Base-by-base conservation (phyloP, 2,888 invertebrate genomes). In the Nudaria mundana region DNA sequence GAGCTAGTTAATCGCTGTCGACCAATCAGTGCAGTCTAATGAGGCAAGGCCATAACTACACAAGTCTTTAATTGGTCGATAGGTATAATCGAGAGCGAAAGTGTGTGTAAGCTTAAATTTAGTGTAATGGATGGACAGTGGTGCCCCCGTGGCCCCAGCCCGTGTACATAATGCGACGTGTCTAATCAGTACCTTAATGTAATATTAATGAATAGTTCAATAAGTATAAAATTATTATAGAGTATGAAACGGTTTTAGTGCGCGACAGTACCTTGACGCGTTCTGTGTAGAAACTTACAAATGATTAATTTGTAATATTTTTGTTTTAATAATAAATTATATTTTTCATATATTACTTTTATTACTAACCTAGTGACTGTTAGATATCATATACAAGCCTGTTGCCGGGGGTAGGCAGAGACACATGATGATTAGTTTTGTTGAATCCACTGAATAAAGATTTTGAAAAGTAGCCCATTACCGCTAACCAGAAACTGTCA, bases 241-340 rank as follows among this genome's bases (percentile, higher is more conserved):
- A 44, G 56, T 48, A 66, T 63, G 63, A 66, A 66, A 65, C 51
- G 48, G 63, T 46, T 67, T 61, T 64, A 61, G 74, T 72, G 72
- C 69, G 74, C 57, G 75, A 71, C 64, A 69, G 74, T 76, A 71
- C 63, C 63, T 3, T 62, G 67, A 36, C 33, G 42, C 50, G 63
- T 58, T 68, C 57, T 78, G 78, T 81, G 33, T 76, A 77, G 76
- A 77, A 66, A 65, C 67, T 71, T 74, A 71, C 72, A 75, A 73
- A 55, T 72, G 63, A 46, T 54, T 70, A 65, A 76, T 85, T 82
- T 85, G 81, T 87, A 84, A 77, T 69, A 54, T 70, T 78, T 76
- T 81, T 80, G 81, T 85, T 85, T 81, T 76, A 76, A 76, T 79
- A 86, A 81, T 87, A 87, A 87, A 87, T 87, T 87, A 87, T 87